phyloP scores from a whole-genome alignment of 2,113 vertebrate genomes.

The Notarius quadriscutis region DNA sequence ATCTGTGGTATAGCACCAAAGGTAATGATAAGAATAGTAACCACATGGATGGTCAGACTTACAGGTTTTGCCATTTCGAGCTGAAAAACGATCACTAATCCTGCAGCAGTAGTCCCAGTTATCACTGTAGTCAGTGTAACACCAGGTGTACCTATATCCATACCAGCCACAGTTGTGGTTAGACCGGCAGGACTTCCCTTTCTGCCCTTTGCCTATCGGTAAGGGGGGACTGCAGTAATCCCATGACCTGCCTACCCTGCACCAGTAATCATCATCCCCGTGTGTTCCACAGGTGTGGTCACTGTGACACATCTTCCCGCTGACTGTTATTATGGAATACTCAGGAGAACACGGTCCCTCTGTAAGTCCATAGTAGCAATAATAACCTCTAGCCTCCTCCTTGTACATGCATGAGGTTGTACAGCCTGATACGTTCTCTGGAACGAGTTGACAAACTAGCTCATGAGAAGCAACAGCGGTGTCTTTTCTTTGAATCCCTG shows the following conservation, averaged over 20 bases:
- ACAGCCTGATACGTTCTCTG: neutral
- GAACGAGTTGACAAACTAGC: too few species aligned
- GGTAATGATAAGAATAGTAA: neutral
- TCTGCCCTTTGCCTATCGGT: neutral
- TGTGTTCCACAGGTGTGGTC: conserved; percentile 41
- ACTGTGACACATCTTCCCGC: neutral
- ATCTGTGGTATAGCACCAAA: conserved; percentile 45
- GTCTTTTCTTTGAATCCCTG: too few species aligned
- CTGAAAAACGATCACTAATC: neutral
- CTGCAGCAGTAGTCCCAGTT: conserved; percentile 12
- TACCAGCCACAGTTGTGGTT: conserved; percentile 41
- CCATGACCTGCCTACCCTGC: neutral
- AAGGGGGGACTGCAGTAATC: conserved; percentile 44
- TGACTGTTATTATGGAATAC: conserved; percentile 35
- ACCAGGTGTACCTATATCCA: conserved; percentile 17
- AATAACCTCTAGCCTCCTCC: neutral
- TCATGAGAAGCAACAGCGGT: too few species aligned
- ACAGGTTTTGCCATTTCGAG: conserved; percentile 29
- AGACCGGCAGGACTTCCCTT: conserved; percentile 22
- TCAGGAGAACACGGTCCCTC: conserved; percentile 25
- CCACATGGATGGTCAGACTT: conserved; percentile 13
- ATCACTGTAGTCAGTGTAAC: conserved; percentile 29
- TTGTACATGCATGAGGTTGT: conserved; percentile 19
- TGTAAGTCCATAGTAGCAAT: neutral
- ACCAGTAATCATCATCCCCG: conserved; percentile 26